Evolutionary conservation across 2,888 invertebrate species (phyloP).

Genomic region (Seira sanloemensis): DNA sequence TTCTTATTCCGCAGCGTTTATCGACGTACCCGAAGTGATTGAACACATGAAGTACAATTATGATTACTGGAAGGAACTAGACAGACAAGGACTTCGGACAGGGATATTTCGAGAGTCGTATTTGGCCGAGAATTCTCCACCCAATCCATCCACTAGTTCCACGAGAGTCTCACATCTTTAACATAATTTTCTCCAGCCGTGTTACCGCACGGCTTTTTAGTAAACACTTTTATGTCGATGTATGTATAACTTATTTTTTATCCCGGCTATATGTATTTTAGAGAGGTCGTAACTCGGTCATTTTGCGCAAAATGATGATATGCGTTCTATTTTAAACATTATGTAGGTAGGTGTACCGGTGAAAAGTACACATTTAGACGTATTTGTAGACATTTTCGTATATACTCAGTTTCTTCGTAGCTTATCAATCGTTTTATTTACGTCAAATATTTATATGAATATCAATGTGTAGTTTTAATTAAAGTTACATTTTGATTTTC

Average conservation of each 20-base stretch:
- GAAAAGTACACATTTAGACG: no score
- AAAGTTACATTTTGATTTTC: neutral
- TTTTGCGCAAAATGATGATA: no score
- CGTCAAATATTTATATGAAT: neutral
- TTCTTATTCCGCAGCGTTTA: constrained; percentile 83
- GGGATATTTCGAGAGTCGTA: constrained; percentile 63
- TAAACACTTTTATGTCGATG: neutral
- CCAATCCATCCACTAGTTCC: constrained; percentile 45
- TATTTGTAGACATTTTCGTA: no score
- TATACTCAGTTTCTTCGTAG: neutral
- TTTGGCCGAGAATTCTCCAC: constrained; percentile 46
- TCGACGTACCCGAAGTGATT: constrained; percentile 94
- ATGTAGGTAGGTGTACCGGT: no score
- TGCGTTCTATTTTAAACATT: no score
- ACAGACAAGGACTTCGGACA: constrained; percentile 74
- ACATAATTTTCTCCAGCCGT: neutral
- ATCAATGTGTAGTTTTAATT: neutral
- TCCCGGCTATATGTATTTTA: neutral
- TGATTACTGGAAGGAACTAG: constrained; percentile 89
- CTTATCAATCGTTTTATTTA: neutral
- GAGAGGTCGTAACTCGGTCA: no score
- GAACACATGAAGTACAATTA: constrained; percentile 90
- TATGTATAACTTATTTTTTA: neutral
- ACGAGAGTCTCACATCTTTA: constrained; percentile 51
- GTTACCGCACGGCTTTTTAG: neutral